A percentile compares a stretch with the other conserved stretches of the same genome.
phyloP scores from a whole-genome alignment of 2,888 invertebrate genomes.

The Tipula helvola region DNA sequence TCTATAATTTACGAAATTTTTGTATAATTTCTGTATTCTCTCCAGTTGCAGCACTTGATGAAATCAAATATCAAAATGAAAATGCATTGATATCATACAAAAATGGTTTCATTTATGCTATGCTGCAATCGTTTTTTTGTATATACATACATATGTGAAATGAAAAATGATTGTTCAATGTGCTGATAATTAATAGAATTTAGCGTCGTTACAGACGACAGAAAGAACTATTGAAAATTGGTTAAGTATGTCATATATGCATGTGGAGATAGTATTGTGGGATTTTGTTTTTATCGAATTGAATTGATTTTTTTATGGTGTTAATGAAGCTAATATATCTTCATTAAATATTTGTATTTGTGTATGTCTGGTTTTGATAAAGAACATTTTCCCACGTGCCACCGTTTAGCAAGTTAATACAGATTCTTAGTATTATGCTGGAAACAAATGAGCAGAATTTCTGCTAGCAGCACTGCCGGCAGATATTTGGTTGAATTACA shows the following conservation, averaged over 20 bases:
- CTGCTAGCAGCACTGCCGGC: too few species aligned
- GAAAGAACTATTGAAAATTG: not conserved
- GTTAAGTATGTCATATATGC: not conserved
- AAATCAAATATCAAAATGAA: not conserved
- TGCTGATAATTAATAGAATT: not conserved
- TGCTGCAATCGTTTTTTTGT: too few species aligned
- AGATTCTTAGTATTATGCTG: too few species aligned
- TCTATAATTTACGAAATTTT: not conserved
- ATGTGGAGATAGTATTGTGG: not conserved
- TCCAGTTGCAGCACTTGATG: not conserved
- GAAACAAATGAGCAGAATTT: too few species aligned
- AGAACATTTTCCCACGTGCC: too few species aligned
- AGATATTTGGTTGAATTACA: too few species aligned
- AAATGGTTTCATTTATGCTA: too few species aligned
- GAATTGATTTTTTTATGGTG: not conserved
- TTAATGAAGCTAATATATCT: too few species aligned
- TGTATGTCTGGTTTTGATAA: too few species aligned
- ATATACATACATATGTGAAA: not conserved
- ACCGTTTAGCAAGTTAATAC: too few species aligned
- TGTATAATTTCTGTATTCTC: not conserved
- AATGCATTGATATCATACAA: not conserved
- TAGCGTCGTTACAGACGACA: not conserved
- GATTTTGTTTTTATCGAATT: not conserved
- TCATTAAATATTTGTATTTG: too few species aligned
- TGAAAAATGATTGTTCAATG: not conserved